Percentiles rank a stretch among this genome's conserved stretches.
phyloP scores from a whole-genome alignment of 2,797 vertebrate species.

The Caiman crocodilus region DNA sequence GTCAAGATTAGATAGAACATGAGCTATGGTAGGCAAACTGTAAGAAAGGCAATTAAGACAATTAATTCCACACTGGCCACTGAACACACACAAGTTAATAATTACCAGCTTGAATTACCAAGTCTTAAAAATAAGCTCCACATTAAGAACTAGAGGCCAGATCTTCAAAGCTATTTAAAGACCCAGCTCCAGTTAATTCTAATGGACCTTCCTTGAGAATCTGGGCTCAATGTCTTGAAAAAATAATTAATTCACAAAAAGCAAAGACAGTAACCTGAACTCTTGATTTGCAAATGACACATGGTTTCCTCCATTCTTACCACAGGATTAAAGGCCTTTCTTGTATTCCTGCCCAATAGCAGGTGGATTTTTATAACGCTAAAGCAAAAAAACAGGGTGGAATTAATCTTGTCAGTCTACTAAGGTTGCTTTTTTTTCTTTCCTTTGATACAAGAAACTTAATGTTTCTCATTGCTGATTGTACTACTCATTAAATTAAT shows the following conservation, averaged over 20 bases:
- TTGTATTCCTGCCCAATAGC: neutral
- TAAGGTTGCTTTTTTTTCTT: neutral
- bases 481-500: constrained; percentile 49
- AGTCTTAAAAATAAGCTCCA: neutral
- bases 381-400: neutral
- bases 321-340: neutral
- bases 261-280: neutral
- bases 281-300: neutral
- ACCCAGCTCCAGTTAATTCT: neutral
- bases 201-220: neutral
- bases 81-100: neutral
- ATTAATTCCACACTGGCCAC: neutral
- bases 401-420: neutral
- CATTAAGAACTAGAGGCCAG: neutral
- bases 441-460: neutral
- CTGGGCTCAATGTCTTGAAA: neutral
- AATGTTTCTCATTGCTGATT: neutral
- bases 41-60: neutral
- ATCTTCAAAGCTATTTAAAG: neutral
- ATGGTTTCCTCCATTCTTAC: neutral
- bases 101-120: neutral
- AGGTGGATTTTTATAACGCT: neutral
- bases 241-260: neutral
- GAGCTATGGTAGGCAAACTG: neutral
- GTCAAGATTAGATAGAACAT: neutral